These are phyloP conservation scores for Neomonachus schauinslandi DNA, from an alignment of 2,113 vertebrate genomes.

Conservation along the genomic window DNA sequence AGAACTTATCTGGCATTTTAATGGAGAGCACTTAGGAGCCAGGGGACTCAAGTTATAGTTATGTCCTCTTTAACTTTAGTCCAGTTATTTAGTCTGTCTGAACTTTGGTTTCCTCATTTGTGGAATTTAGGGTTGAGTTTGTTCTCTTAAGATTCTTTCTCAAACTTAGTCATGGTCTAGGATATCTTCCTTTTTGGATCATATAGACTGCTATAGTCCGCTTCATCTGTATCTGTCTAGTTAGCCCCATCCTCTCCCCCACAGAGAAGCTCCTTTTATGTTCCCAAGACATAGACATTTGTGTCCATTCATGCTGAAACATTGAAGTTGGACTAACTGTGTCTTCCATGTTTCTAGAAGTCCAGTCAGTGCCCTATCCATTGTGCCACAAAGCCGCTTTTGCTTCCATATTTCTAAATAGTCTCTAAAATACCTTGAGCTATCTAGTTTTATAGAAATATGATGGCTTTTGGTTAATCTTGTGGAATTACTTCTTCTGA, in stretches of 20 bases:
- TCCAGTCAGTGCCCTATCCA: neutral
- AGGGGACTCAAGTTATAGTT: neutral
- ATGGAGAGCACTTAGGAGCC: too few species aligned
- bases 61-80: neutral
- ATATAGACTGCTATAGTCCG: neutral
- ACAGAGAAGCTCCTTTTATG: neutral
- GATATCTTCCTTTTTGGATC: neutral
- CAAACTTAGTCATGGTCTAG: neutral
- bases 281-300: neutral
- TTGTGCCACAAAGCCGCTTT: neutral
- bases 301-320: neutral
- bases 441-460: neutral
- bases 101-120: neutral
- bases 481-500: neutral
- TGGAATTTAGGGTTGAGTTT: neutral
- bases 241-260: accelerated
- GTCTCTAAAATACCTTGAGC: neutral
- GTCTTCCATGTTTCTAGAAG: neutral
- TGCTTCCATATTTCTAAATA: neutral
- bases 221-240: neutral
- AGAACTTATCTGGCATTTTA: neutral
- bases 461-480: neutral
- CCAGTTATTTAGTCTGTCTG: neutral
- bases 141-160: neutral
- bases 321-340: neutral